These are phyloP conservation scores for Darevskia nairensis DNA, from an alignment of 2,797 vertebrate genomes.

Conservation along the genomic window DNA sequence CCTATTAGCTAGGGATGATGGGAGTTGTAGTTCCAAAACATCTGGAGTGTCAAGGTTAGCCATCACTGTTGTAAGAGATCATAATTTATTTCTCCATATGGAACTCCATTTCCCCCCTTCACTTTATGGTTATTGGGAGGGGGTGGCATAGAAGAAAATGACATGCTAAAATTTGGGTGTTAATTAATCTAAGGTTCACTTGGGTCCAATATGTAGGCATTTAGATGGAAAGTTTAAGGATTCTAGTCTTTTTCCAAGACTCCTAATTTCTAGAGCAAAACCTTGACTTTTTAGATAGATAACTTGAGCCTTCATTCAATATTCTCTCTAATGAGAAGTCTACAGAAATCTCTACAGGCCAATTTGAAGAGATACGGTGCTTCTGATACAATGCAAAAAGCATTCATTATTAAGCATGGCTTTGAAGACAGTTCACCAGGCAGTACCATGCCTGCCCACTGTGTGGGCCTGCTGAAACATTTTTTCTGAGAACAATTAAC, in stretches of 20 bases:
- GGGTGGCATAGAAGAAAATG: too few relatives aligned
- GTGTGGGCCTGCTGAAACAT: not conserved
- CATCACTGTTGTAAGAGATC: not conserved
- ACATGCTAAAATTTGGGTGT: not conserved
- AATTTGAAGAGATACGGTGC: not conserved
- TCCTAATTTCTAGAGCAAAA: not conserved
- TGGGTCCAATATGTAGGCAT: not conserved
- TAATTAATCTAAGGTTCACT: not conserved
- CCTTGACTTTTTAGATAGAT: not conserved
- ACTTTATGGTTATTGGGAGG: not conserved
- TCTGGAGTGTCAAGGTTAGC: too few relatives aligned
- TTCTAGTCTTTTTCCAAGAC: not conserved
- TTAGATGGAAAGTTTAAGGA: not conserved
- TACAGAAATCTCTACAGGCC: constrained; percentile 5
- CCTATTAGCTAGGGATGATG: too few relatives aligned
- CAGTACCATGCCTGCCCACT: not conserved
- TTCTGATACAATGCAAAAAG: not conserved
- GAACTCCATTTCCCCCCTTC: not conserved
- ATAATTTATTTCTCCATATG: not conserved
- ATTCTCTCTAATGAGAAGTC: constrained; percentile 27
- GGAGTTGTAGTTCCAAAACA: too few relatives aligned
- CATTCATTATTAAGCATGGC: not conserved
- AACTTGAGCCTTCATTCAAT: not conserved
- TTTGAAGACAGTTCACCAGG: not conserved
- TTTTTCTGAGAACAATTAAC: not conserved